Percentiles rank a stretch among this genome's conserved stretches.
phyloP scores from a whole-genome alignment of 2,113 vertebrate species.

The Rhinogobius similis region DNA sequence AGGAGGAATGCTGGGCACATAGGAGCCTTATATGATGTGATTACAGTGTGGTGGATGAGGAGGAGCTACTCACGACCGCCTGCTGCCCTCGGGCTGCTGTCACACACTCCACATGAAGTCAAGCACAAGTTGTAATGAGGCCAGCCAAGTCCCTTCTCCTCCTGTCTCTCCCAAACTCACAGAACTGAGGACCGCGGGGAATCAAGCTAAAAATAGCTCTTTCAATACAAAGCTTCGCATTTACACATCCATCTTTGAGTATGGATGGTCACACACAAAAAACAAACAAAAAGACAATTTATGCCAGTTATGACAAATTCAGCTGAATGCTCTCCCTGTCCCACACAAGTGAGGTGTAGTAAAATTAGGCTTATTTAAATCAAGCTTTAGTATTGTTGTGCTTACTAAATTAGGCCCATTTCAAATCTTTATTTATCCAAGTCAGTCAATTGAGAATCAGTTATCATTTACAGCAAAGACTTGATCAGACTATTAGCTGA shows the following conservation, averaged over 20 bases:
- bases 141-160: slow-evolving; percentile 30
- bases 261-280: not conserved
- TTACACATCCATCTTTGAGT: not conserved
- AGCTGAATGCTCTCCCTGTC: no score
- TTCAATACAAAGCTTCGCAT: not conserved
- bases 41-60: slow-evolving; percentile 39
- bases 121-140: slow-evolving; percentile 44
- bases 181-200: slow-evolving; percentile 9
- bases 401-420: not conserved
- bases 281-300: not conserved
- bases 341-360: no score
- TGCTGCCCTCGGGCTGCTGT: slow-evolving; percentile 47
- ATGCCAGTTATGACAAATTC: not conserved
- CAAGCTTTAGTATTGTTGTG: no score
- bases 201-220: slow-evolving; percentile 20
- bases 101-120: slow-evolving; percentile 38
- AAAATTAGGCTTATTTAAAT: no score
- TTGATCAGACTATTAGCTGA: no score
- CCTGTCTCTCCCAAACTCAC: slow-evolving; percentile 1
- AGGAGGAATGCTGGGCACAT: slow-evolving; percentile 19
- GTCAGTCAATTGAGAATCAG: not conserved
- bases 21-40: slow-evolving; percentile 55
- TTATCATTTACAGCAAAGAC: no score
- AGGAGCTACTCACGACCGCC: slow-evolving; percentile 44
- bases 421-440: not conserved